Percentiles rank a stretch among this genome's conserved stretches.
Conservation (phyloP, 2,113 vertebrate species). For the Lampris incognitus region DNA sequence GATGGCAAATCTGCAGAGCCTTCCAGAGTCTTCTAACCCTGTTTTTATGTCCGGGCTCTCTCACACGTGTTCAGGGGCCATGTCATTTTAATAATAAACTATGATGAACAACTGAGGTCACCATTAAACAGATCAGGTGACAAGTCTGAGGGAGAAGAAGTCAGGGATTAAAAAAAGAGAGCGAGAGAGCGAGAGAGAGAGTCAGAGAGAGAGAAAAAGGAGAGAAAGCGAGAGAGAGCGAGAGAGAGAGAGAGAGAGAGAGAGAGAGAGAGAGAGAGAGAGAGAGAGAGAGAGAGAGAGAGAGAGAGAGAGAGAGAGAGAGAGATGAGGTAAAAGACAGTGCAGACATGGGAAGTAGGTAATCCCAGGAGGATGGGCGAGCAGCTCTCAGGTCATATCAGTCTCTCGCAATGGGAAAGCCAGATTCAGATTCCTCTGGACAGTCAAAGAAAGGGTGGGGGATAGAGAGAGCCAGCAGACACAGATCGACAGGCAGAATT, state of each 20-base stretch:
- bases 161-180: conserved; percentile 19
- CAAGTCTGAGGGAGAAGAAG: conserved; percentile 23
- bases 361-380: conserved; percentile 12
- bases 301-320: neutral
- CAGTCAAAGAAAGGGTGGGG: conserved; percentile 39
- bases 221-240: neutral
- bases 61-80: neutral
- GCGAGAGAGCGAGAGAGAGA: neutral
- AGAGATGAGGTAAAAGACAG: conserved; percentile 33
- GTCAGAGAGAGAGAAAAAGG: conserved; percentile 30
- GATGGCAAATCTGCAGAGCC: conserved; percentile 63
- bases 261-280: conserved; percentile 23
- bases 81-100: conserved; percentile 18
- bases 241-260: neutral
- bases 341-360: too few species aligned
- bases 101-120: conserved; percentile 62
- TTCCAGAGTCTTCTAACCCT: conserved; percentile 45
- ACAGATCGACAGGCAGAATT: neutral
- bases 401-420: conserved; percentile 17
- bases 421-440: conserved; percentile 59
- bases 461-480: neutral
- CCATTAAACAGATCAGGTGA: conserved; percentile 37
- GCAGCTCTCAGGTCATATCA: conserved; percentile 67
- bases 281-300: neutral
- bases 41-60: conserved; percentile 32